Percentiles rank a stretch among this genome's conserved stretches.
phyloP scores from a whole-genome alignment of 2,113 vertebrate genomes.

The Carlito syrichta region DNA sequence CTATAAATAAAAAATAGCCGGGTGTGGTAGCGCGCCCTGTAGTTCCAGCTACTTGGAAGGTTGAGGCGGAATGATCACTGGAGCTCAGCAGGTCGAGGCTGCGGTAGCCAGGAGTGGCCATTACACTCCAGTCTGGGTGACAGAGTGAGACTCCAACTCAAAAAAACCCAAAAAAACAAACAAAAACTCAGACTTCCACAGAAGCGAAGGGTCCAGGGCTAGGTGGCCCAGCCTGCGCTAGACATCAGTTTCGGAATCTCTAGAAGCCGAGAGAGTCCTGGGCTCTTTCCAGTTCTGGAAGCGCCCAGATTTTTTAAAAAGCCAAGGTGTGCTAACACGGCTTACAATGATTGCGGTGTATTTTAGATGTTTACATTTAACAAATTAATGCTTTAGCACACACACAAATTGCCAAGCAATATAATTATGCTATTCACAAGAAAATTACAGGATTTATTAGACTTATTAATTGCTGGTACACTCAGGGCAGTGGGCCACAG shows the following conservation, averaged over 20 bases:
- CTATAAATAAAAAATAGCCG: no score
- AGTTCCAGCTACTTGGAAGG: no score
- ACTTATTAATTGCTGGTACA: neutral
- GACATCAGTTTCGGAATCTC: neutral
- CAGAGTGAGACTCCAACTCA: no score
- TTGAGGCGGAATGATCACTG: no score
- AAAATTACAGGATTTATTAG: slow-evolving; percentile 63
- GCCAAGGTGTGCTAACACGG: neutral
- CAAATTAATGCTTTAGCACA: slow-evolving; percentile 57
- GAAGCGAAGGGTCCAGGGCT: neutral
- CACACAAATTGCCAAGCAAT: slow-evolving; percentile 42
- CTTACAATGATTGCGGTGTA: neutral
- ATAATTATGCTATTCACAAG: slow-evolving; percentile 47
- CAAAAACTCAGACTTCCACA: no score
- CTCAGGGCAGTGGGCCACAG: neutral
- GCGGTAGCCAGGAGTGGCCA: no score
- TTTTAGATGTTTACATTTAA: slow-evolving; percentile 57
- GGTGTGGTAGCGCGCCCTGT: no score
- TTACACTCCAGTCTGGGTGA: no score
- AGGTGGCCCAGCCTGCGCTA: neutral
- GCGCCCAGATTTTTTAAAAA: neutral
- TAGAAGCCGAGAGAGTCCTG: neutral
- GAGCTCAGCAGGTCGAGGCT: no score
- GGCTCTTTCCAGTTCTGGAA: neutral
- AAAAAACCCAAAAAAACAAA: no score